Percentiles rank a stretch among this genome's conserved stretches.
Evolutionary conservation across 2,888 invertebrate genomes (phyloP).

Genomic region (Flexamia atlantica): DNA sequence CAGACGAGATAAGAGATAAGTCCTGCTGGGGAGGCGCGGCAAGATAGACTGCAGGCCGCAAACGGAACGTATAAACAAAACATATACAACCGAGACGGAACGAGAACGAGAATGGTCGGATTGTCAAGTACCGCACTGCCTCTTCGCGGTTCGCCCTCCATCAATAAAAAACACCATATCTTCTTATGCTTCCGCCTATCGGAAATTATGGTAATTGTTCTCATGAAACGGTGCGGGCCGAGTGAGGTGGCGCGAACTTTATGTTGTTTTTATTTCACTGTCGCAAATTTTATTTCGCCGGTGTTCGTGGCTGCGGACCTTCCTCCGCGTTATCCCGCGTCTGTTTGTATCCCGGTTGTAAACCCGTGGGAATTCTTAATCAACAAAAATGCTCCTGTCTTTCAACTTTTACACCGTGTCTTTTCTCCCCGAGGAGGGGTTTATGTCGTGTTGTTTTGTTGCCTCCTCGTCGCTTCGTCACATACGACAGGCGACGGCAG

Average conservation of each 20-base stretch:
- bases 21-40: constrained; percentile 2
- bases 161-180: constrained; percentile 63
- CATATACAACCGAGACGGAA: constrained; percentile 53
- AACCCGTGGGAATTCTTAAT: constrained; percentile 54
- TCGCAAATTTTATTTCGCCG: constrained; percentile 52
- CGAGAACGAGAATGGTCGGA: constrained; percentile 47
- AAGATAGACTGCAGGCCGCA: constrained; percentile 39
- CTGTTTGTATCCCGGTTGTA: constrained; percentile 19
- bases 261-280: constrained; percentile 52
- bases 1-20: constrained; percentile 19
- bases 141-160: constrained; percentile 59
- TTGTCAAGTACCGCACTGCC: constrained; percentile 45
- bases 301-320: constrained; percentile 30
- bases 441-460: constrained; percentile 46
- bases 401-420: constrained; percentile 40
- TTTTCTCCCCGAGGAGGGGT: constrained; percentile 17
- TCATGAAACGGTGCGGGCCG: constrained; percentile 55
- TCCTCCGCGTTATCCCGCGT: constrained; percentile 5
- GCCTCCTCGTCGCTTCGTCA: background rate
- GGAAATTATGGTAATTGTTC: constrained; percentile 63
- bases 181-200: constrained; percentile 59
- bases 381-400: constrained; percentile 45
- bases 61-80: constrained; percentile 62
- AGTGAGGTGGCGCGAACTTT: constrained; percentile 39
- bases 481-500: background rate